A percentile compares a stretch with the other conserved stretches of the same genome.
These are phyloP conservation scores for Watersipora subatra DNA, from an alignment of 1,140 invertebrate species.

Conservation along the genomic window DNA sequence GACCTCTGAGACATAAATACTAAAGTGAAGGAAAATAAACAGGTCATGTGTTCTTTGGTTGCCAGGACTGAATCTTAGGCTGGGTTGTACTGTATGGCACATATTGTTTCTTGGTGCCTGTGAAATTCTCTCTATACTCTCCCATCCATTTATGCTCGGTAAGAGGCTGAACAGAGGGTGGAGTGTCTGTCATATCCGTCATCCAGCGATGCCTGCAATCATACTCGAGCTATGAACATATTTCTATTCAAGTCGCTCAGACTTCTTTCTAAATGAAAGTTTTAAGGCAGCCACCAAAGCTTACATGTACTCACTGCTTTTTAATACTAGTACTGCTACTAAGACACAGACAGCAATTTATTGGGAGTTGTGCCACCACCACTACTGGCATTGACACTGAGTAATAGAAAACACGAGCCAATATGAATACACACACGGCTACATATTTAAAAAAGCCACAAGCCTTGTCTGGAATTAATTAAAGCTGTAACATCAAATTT, in stretches of 20 bases:
- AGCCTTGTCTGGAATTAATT: no score
- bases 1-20: no score
- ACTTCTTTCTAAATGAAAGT: neutral
- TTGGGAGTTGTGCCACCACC: neutral
- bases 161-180: constrained; percentile 46
- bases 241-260: neutral
- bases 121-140: constrained; percentile 66
- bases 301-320: neutral
- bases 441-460: no score
- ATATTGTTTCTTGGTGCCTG: constrained; percentile 59
- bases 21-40: no score
- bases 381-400: neutral
- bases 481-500: no score
- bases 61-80: constrained; percentile 73
- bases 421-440: no score
- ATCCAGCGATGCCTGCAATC: constrained; percentile 52
- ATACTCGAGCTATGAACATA: neutral
- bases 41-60: no score
- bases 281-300: neutral
- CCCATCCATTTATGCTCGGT: constrained; percentile 64
- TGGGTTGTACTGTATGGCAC: constrained; percentile 74
- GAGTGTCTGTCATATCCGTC: constrained; percentile 66
- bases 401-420: no score
- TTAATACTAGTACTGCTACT: neutral
- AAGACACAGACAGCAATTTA: neutral